Base-by-base conservation (phyloP, 2,797 vertebrate species). In the Glossophaga mutica region DNA sequence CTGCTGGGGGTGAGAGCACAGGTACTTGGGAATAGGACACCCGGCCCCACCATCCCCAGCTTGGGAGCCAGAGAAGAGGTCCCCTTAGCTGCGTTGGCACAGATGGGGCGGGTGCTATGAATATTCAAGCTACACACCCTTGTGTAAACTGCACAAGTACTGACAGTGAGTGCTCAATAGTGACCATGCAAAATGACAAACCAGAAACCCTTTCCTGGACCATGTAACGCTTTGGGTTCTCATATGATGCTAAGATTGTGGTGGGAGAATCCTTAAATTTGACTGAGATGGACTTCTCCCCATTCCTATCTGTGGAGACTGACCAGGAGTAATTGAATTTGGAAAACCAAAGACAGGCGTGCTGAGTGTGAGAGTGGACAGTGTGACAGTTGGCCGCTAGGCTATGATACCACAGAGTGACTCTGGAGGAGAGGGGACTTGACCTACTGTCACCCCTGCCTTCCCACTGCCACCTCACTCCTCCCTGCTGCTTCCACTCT, bases 351-450 rank as follows among this genome's bases (percentile, higher is more conserved):
- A 91, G 50, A 8, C 34, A 14, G 73, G 42, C 2, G 29, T 5
- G 12, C 15, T 11, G 7, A 57, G 37, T 19, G 4, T 52, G 46
- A 52, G 46, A 0, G 1, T 70, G 21, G 34, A 59, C 65, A 48
- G 7, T 1, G 1, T 0, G 2, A 34, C 44, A 19, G 4, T 12
- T 1, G 9, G 7, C n/a, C 37, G 6, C 48, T 34, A 57, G 16
- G 62, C 78, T 34, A 6, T 73, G 85, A 37, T 9, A 46, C 24
- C 50, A 81, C 42, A 22, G 0, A 4, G 39, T 22, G 52, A 29
- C 0, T 3, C 21, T 3, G 32, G 5, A 50, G 32, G 34, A 46
- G 37, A 67, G 32, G 50, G 21, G 15, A 34, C 46, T 26, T 37
- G 73, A 34, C 57, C 37, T 48, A 59, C 29, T 50, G n/a, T 59